Percentiles rank a stretch among this genome's conserved stretches.
Evolutionary conservation across 2,113 vertebrate genomes (phyloP).

Genomic region (human): GRCh38 chrX:72357001-72357500

Average conservation of each 20-base stretch:
- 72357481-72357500: neutral
- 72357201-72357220: neutral
- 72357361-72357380: neutral
- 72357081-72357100: constrained; percentile 19
- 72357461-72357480: neutral
- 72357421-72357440: neutral
- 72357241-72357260: neutral
- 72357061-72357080: neutral
- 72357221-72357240: neutral
- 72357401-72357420: neutral
- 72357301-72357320: neutral
- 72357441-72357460: neutral
- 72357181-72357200: neutral
- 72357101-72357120: neutral
- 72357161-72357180: neutral
- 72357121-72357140: neutral
- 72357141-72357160: neutral
- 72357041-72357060: neutral
- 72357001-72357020: neutral
- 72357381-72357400: neutral
- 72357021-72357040: neutral
- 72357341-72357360: neutral
- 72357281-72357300: neutral
- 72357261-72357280: neutral
- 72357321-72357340: neutral